Evolutionary conservation across 2,113 vertebrate species (phyloP).

Genomic region (Nycticryphes semicollaris): DNA sequence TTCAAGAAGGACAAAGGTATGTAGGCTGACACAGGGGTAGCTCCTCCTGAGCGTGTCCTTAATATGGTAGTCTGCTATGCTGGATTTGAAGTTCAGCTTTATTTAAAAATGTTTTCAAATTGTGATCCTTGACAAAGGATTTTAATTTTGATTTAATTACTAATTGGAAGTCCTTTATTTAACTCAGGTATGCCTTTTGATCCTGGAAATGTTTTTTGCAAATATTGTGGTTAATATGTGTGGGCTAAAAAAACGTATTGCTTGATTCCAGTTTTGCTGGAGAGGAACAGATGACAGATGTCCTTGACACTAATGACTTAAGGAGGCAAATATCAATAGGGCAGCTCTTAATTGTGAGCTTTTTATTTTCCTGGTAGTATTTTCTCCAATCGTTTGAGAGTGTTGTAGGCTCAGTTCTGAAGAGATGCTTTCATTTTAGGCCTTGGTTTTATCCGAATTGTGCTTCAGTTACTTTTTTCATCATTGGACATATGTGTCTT

Average conservation of each 20-base stretch:
- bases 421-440: not conserved
- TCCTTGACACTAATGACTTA: not conserved
- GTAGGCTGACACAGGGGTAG: not conserved
- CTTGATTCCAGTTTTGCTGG: not conserved
- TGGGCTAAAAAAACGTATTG: not conserved
- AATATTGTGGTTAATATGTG: not conserved
- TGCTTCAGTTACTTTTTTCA: not conserved
- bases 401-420: not conserved
- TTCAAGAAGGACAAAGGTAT: conserved; percentile 89
- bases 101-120: not conserved
- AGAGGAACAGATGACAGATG: not conserved
- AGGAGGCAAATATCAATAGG: not conserved
- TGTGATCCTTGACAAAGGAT: not conserved
- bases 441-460: not conserved
- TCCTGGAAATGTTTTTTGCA: not conserved
- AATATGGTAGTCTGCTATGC: not conserved
- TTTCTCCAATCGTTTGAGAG: not conserved
- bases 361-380: not conserved
- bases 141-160: not conserved
- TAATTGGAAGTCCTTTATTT: not conserved
- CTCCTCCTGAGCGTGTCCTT: not conserved
- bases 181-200: not conserved
- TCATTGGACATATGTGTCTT: not conserved
- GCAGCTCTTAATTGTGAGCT: not conserved
- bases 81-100: not conserved